A percentile compares a stretch with the other conserved stretches of the same genome.
Conservation (phyloP, 2,888 invertebrate genomes). For the Cloeon dipterum region DNA sequence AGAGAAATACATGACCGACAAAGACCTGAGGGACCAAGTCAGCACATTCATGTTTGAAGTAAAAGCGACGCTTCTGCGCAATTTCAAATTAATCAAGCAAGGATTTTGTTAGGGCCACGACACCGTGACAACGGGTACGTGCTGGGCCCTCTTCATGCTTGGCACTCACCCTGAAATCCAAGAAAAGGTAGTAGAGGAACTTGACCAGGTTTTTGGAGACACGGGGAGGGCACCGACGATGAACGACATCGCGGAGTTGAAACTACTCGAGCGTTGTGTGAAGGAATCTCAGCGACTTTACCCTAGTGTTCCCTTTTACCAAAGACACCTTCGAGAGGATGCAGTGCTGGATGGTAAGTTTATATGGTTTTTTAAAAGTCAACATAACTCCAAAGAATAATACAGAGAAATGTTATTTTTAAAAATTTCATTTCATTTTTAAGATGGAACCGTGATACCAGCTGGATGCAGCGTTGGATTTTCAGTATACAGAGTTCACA, state of each 20-base stretch:
- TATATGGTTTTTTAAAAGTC: too few species aligned
- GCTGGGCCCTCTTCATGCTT: background rate
- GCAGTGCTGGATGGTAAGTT: background rate
- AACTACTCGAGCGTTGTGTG: background rate
- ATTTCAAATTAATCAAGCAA: too few species aligned
- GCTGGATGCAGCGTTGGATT: conserved; percentile 1
- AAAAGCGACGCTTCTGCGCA: too few species aligned
- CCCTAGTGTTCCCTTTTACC: background rate
- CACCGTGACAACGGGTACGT: background rate
- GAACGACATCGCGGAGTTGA: background rate
- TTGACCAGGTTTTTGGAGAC: background rate
- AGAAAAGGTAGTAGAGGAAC: background rate
- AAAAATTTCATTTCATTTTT: too few species aligned
- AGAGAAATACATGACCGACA: background rate
- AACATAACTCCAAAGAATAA: too few species aligned
- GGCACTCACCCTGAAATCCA: background rate
- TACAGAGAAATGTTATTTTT: too few species aligned
- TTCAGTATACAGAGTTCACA: background rate
- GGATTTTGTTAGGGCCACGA: background rate
- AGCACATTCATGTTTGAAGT: background rate
- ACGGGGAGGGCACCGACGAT: background rate
- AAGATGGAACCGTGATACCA: conserved; percentile 2
- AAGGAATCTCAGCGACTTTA: background rate
- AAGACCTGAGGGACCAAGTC: background rate
- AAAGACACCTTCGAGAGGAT: background rate